Base-by-base conservation (phyloP, 2,888 invertebrate species). In the Metopia argyrocephala region DNA sequence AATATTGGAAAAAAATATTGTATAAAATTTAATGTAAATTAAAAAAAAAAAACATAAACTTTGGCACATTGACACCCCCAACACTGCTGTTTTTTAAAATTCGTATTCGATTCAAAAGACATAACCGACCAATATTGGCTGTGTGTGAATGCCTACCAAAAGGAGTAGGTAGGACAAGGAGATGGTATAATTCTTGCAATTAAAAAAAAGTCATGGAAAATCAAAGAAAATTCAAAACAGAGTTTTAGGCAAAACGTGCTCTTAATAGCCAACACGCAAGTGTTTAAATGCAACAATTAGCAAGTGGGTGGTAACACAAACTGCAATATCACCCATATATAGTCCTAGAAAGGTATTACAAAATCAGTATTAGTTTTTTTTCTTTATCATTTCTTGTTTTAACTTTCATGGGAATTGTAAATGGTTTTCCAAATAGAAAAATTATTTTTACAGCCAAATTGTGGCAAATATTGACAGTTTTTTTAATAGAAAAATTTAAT, bases 241-340 rank as follows among this genome's bases (percentile, higher is more conserved):
- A 61, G 74, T 56, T 78, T 70, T 38, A 71, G 66, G 78, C 74
- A 2, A 81, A 78, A 81, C 81, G 81, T 81, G 78, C 81, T 54
- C 61, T 81, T 78, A 81, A 78, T 78, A 74, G 81, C 52, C 65
- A 74, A 57, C 81, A 81, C 81, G 78, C 78, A 81, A 81, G 74
- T 74, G 74, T 57, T 78, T 81, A 81, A 78, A 78, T 75, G 78
- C 74, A 28, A 75, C 81, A 81, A 81, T 81, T 81, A 81, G 56
- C 74, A 81, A 81, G 81, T 81, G 81, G 81, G 81, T 78, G 75
- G 81, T 48, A 57, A 64, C 57, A 74, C 45, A 59, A 57, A 57
- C 59, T 27, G 15, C 18, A 69, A 56, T 45, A 56, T 20, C 45
- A 23, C 28, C 62, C 15, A n/a, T 18, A 48, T n/a, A 18, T 15